These are phyloP conservation scores for Nomada ferruginata DNA, from an alignment of 2,888 invertebrate genomes.

Conservation along the genomic window DNA sequence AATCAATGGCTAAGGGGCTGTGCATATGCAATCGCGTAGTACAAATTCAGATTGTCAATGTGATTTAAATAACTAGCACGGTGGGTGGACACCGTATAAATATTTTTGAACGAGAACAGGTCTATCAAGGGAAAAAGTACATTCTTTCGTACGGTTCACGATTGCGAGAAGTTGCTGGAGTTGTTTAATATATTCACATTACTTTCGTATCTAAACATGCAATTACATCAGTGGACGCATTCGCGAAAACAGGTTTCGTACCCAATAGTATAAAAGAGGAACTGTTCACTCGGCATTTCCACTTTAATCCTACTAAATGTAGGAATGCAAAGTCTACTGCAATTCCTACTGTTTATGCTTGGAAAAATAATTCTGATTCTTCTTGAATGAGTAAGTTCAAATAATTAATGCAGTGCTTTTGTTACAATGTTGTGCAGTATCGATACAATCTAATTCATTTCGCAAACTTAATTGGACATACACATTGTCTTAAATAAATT, in stretches of 20 bases:
- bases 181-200: neutral
- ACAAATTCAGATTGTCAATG: neutral
- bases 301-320: neutral
- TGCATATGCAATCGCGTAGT: neutral
- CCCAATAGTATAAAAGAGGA: neutral
- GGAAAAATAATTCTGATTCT: neutral
- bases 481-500: too few species aligned
- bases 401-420: too few species aligned
- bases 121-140: constrained; percentile 12
- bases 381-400: too few species aligned
- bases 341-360: neutral
- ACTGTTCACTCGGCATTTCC: neutral
- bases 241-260: constrained; percentile 15
- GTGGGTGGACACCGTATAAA: neutral
- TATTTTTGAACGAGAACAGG: constrained; percentile 27
- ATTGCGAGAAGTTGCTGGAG: neutral
- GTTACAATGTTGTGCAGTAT: too few species aligned
- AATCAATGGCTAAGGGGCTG: neutral
- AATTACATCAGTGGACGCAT: constrained; percentile 10
- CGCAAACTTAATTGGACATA: too few species aligned
- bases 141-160: neutral
- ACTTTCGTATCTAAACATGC: constrained; percentile 12
- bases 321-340: too few species aligned
- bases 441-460: too few species aligned
- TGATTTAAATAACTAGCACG: neutral